Base-by-base conservation (phyloP, 2,113 vertebrate genomes). In the Tragelaphus scriptus region DNA sequence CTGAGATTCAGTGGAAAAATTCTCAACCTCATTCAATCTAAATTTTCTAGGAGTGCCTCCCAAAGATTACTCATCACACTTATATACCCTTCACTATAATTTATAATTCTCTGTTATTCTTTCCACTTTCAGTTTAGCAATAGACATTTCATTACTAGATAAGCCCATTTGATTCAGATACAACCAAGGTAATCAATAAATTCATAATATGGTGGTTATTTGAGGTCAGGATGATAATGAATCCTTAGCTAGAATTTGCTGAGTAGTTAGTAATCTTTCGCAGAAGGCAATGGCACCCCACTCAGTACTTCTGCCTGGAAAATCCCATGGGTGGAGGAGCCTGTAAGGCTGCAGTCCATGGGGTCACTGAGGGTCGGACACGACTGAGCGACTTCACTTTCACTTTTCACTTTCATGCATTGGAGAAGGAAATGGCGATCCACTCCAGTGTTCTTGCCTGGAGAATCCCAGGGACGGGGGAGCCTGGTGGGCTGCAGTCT, bases 121-220 rank as follows among this genome's bases (percentile, higher is more conserved):
- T 96, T 44, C 61, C 58, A 94, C 84, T 95, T 92, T 47, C 77
- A 36, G 36, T n/a, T 94, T 81, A 61, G 85, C 85, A 96, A 77
- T 81, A 32, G 77, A 96, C 85, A 95, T 92, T 92, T 80, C 97
- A 98, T 91, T 96, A 94, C 49, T 44, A 94, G 81, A 95, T 95
- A 95, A 97, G 89, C 65, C 17, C 8, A 55, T 91, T 84, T 88
- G 85, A 96, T 98, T 95, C 58, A 58, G 80, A 90, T 77, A 94
- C 47, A 97, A 85, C 40, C 30, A 87, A 94, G 59, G 92, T 85
- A 95, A 97, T 94, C 93, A 91, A 63, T 77, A 92, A 85, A 85
- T 95, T 96, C 90, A 92, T 84, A 96, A 94, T n/a, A 96, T 94
- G n/a, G 71, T 85, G 7, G 59, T 77, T 49, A 68, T 86, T 94